Evolutionary conservation across 2,888 invertebrate genomes (phyloP).

Genomic region (Ectemnius lituratus): DNA sequence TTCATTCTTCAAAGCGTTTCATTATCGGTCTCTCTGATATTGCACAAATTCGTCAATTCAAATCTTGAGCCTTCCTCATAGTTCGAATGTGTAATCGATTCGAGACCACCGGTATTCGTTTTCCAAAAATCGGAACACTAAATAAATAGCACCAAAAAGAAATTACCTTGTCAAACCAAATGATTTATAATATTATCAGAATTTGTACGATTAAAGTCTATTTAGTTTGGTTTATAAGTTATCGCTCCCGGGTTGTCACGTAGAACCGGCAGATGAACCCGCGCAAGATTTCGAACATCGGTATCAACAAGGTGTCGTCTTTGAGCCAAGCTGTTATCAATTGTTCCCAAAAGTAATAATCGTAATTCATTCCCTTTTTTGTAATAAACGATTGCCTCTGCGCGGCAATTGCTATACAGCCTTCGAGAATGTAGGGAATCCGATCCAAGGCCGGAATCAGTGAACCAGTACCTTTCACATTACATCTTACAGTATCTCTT

Average conservation of each 20-base stretch:
- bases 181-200: too few relatives aligned
- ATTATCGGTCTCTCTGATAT: background rate
- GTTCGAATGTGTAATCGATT: background rate
- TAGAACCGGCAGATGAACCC: too few relatives aligned
- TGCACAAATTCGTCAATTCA: background rate
- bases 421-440: slow-evolving; percentile 19
- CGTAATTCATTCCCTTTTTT: background rate
- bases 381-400: background rate
- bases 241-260: too few relatives aligned
- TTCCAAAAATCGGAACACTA: too few relatives aligned
- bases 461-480: slow-evolving; percentile 53
- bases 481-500: slow-evolving; percentile 7
- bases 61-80: background rate
- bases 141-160: too few relatives aligned
- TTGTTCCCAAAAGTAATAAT: background rate
- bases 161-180: too few relatives aligned
- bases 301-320: background rate
- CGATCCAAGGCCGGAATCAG: slow-evolving; percentile 51
- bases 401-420: slow-evolving; percentile 1
- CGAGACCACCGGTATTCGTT: too few relatives aligned
- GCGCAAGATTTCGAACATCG: background rate
- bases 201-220: too few relatives aligned
- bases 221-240: too few relatives aligned
- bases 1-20: background rate
- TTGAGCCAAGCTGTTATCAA: background rate